Conservation (phyloP, 2,113 vertebrate species). For the Sylvietta virens region DNA sequence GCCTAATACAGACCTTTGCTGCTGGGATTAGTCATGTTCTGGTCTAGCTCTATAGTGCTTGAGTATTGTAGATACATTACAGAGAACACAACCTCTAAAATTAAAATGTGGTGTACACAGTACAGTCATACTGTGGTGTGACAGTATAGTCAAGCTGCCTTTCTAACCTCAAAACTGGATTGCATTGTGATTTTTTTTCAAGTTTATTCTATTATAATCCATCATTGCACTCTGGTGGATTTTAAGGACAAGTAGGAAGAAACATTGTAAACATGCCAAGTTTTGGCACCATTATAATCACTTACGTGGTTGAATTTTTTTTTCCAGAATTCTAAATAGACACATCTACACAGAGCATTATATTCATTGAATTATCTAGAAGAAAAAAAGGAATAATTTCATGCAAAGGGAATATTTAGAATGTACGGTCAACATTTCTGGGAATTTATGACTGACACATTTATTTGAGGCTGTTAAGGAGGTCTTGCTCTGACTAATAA, state of each 20-base stretch:
- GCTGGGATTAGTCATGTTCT: neutral
- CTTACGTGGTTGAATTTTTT: neutral
- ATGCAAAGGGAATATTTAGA: neutral
- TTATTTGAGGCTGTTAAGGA: constrained; percentile 37
- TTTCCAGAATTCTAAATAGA: neutral
- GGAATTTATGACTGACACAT: constrained; percentile 48
- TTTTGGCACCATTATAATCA: neutral
- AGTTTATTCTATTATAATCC: neutral
- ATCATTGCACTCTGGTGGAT: neutral
- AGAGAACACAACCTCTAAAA: neutral
- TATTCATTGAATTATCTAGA: neutral
- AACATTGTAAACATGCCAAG: neutral
- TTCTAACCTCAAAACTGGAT: neutral
- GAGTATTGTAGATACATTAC: fast-evolving
- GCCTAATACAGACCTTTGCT: neutral
- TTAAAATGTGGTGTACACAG: neutral
- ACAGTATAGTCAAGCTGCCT: neutral
- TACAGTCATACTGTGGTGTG: too few species aligned
- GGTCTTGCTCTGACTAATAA: constrained; percentile 32
- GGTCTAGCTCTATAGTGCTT: neutral
- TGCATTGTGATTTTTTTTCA: neutral
- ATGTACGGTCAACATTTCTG: constrained; percentile 27
- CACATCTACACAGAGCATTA: neutral
- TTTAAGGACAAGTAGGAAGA: neutral
- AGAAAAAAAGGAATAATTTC: neutral